These are phyloP conservation scores for Phyllotis vaccarum DNA, from an alignment of 2,797 vertebrate genomes.

Conservation along the genomic window DNA sequence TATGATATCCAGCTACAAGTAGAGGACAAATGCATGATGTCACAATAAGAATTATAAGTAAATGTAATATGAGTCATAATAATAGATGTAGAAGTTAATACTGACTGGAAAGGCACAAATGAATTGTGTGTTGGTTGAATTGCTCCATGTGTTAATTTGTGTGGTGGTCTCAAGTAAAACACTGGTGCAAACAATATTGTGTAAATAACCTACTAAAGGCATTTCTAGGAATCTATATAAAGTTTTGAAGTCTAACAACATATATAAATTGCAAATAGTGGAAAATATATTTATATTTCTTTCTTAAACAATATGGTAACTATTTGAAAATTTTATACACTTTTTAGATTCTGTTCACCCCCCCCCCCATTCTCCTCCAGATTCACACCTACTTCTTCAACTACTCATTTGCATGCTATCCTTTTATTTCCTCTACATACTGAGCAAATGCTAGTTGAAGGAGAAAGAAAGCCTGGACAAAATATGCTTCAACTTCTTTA, in stretches of 20 bases:
- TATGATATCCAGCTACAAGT: not conserved
- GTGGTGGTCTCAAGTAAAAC: not conserved
- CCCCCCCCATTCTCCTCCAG: no score
- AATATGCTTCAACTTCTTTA: constrained; percentile 71
- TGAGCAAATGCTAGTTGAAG: not conserved
- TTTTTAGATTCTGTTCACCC: not conserved
- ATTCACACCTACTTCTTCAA: not conserved
- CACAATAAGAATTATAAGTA: not conserved
- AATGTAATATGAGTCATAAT: not conserved
- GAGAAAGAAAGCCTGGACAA: not conserved
- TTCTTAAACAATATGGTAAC: not conserved
- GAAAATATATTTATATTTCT: not conserved
- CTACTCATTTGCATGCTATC: no score
- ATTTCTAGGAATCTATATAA: not conserved
- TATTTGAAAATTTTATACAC: not conserved
- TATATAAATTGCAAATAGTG: not conserved
- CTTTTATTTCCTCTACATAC: not conserved
- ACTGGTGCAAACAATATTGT: not conserved
- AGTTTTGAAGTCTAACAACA: not conserved
- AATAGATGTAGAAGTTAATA: not conserved
- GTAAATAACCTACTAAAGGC: not conserved
- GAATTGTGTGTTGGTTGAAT: not conserved
- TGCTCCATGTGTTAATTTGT: not conserved
- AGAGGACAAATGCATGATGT: not conserved
- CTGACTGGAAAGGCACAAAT: not conserved